Conservation (phyloP, 2,888 invertebrate genomes). For the Philonicus albiceps region DNA sequence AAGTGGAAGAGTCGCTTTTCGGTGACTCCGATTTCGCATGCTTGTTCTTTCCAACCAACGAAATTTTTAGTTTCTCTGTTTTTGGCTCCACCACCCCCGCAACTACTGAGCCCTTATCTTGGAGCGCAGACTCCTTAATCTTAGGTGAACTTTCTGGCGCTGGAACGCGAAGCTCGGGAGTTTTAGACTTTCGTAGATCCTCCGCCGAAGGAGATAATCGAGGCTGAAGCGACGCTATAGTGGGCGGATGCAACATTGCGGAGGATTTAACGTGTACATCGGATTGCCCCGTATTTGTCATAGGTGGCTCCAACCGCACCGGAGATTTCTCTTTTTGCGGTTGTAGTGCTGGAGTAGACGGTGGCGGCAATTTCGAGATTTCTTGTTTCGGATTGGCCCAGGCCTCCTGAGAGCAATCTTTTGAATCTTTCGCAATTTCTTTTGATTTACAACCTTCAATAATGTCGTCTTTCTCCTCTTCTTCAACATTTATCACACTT, state of each 20-base stretch:
- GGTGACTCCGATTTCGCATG: background rate
- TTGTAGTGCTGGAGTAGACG: background rate
- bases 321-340: background rate
- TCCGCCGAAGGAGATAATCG: background rate
- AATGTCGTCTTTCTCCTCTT: background rate
- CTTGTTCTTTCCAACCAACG: constrained; percentile 15
- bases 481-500: background rate
- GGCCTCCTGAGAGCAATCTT: background rate
- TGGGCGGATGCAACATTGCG: background rate
- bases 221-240: background rate
- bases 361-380: background rate
- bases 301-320: background rate
- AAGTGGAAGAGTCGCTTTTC: background rate
- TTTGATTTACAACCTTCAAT: background rate
- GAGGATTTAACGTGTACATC: background rate
- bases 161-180: background rate
- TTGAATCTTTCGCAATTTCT: background rate
- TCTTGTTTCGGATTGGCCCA: background rate
- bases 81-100: background rate
- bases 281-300: background rate
- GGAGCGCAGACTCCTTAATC: background rate
- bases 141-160: background rate
- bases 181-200: background rate
- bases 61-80: constrained; percentile 37
- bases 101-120: background rate